Conservation (phyloP, 2,113 vertebrate genomes). For the Panurus biarmicus region DNA sequence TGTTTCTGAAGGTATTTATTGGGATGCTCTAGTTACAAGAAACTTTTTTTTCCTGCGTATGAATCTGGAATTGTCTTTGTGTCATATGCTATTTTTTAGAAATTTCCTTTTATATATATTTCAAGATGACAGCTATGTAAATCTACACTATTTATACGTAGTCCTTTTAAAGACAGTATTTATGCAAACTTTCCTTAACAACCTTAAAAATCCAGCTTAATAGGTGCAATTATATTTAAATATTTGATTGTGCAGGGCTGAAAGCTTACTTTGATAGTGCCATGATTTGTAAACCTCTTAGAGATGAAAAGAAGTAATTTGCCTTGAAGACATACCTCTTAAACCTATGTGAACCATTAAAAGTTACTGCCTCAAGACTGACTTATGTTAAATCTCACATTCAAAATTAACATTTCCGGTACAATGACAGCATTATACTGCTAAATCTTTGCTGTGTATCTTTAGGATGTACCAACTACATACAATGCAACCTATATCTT, state of each 20-base stretch:
- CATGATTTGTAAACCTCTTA: conserved; percentile 28
- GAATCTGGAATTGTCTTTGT: neutral
- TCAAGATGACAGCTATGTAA: neutral
- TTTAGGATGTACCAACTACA: neutral
- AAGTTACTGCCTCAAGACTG: neutral
- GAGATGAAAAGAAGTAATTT: conserved; percentile 17
- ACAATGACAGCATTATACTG: neutral
- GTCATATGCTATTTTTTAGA: neutral
- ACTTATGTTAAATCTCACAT: neutral
- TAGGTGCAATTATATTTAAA: conserved; percentile 35
- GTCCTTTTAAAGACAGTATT: neutral
- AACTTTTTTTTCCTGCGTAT: neutral
- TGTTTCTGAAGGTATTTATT: neutral
- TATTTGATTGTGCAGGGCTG: neutral
- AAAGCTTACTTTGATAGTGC: neutral
- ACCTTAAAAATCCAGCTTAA: neutral
- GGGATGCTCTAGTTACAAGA: neutral
- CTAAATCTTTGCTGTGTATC: neutral
- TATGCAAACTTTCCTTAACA: conserved; percentile 5
- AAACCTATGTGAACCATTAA: neutral
- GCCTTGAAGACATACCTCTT: neutral
- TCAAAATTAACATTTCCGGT: neutral
- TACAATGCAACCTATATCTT: neutral
- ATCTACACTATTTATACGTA: neutral
- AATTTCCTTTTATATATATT: neutral